Evolutionary conservation across 2,888 invertebrate genomes (phyloP), one percentile per base, ranked within the genome.

Genomic region (Phalera bucephala): DNA sequence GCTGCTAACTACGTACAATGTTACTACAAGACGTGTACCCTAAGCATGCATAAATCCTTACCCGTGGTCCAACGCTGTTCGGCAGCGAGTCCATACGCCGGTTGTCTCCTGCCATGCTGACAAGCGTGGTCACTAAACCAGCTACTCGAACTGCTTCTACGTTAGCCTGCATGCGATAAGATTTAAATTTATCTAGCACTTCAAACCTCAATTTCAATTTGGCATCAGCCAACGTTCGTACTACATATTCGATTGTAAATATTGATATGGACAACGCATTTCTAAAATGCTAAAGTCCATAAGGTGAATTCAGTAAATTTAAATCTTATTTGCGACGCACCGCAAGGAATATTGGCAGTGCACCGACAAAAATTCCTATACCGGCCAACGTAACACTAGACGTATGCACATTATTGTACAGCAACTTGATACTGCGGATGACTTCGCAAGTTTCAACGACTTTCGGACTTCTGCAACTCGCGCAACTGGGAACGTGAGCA

Each of bases 91-190:
- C 84, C 90, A 90, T 86, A 63, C 91, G 80, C 64, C 82, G 70
- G 80, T 79, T 78, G 91, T 92, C 92, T 30, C 94, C 94, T 43
- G 95, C 94, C 71, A 95, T 94, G 88, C 94, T 95, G 78, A 95
- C 95, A 80, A 95, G 92, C 60, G 95, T 95, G 61, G 95, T 95
- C 71, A 95, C 94, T 71, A 96, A 91, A 53, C 95, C 95, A 47
- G 95, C 94, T 69, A 95, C 95, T 64, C 95, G 91, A 44, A 95
- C 95, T 68, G 95, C 95, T 80, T 95, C 95, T 79, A 95, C 93
- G 88, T 95, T 95, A 64, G 95, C 95, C 88, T 91, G 88, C 85
- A 89, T 86, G 87, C 88, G 71, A 80, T 85, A 87, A 88, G 82
- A 87, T 84, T 84, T 83, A 84, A 85, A 87, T 87, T 78, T 76